Percentiles rank a stretch among this genome's conserved stretches.
Conservation (phyloP, 1,140 invertebrate genomes). For the Drosophila miranda region DNA sequence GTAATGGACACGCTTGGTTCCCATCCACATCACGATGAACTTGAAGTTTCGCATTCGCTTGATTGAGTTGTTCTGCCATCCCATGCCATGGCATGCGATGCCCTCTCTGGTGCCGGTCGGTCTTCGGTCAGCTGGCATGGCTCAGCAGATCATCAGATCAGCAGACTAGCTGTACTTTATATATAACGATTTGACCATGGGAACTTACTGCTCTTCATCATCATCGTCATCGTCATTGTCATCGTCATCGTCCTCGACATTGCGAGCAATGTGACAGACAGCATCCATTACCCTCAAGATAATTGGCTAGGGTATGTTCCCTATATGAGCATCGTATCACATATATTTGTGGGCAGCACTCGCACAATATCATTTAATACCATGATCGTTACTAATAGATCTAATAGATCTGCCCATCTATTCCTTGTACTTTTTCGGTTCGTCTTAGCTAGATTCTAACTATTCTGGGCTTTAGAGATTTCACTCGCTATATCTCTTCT, state of each 20-base stretch:
- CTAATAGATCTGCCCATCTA: too few relatives aligned
- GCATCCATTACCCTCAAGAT: conserved; percentile 47
- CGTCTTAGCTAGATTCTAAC: too few relatives aligned
- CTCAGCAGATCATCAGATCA: conserved; percentile 52
- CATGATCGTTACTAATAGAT: too few relatives aligned
- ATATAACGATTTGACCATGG: conserved; percentile 55
- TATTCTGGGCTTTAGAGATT: too few relatives aligned
- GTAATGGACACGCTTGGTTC: conserved; percentile 66
- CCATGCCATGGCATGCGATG: conserved; percentile 12
- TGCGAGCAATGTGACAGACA: conserved; percentile 43
- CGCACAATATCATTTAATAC: too few relatives aligned
- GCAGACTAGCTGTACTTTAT: conserved; percentile 71
- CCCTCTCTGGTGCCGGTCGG: conserved; percentile 9
- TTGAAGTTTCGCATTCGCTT: conserved; percentile 58
- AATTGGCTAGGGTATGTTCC: conserved; percentile 28
- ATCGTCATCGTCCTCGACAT: conserved; percentile 35
- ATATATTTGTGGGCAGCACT: not conserved
- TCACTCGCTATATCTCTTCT: too few relatives aligned
- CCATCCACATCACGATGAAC: conserved; percentile 40
- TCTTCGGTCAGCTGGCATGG: conserved; percentile 37
- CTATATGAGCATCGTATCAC: not conserved
- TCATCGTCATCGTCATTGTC: conserved; percentile 16
- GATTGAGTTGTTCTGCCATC: conserved; percentile 72
- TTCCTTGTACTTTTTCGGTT: too few relatives aligned
- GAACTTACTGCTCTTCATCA: conserved; percentile 32